Conservation (phyloP, 2,888 invertebrate species). For the Malthinus flaveolus region DNA sequence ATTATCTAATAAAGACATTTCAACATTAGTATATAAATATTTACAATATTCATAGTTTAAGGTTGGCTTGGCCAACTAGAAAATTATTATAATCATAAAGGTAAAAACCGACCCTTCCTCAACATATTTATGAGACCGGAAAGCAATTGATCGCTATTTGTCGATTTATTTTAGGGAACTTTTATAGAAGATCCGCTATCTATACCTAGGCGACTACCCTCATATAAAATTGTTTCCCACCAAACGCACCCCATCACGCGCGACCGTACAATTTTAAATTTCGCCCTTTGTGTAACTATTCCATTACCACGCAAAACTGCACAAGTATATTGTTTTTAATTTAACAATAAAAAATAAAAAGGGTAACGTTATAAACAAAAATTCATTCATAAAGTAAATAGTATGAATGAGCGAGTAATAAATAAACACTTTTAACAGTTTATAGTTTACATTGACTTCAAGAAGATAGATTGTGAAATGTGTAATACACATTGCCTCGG, state of each 20-base stretch:
- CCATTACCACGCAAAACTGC: no score
- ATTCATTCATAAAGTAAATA: no score
- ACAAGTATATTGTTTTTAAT: no score
- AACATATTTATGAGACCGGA: conserved; percentile 25
- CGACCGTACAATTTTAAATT: background rate
- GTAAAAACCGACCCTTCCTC: conserved; percentile 18
- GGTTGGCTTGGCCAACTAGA: background rate
- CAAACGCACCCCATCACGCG: conserved; percentile 1
- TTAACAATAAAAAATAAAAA: no score
- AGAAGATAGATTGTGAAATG: conserved; percentile 38
- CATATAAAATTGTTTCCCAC: conserved; percentile 23
- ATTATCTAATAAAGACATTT: no score
- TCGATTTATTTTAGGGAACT: conserved; percentile 19
- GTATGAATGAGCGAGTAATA: conserved; percentile 5
- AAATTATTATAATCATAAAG: background rate
- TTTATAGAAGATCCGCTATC: conserved; percentile 15
- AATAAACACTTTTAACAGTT: conserved; percentile 16
- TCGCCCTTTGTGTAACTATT: no score
- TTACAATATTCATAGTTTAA: no score
- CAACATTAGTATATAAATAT: no score
- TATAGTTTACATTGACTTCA: conserved; percentile 21
- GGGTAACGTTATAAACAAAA: no score
- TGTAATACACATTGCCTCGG: conserved; percentile 38
- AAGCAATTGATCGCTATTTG: conserved; percentile 24
- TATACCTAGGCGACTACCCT: conserved; percentile 23